Conservation (phyloP, 2,797 vertebrate genomes). For the Champsocephalus gunnari region DNA sequence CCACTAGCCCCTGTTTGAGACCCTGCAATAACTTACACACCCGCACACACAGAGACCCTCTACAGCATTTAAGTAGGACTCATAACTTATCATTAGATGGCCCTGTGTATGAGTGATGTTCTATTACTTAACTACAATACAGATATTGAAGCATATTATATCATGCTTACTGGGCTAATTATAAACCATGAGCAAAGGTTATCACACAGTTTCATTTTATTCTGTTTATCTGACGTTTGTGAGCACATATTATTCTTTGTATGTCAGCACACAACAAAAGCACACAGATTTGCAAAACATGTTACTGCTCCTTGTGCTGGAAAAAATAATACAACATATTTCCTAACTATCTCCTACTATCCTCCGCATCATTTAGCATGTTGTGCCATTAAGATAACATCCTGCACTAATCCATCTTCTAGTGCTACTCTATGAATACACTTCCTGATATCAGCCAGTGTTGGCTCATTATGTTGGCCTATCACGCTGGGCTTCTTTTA, state of each 20-base stretch:
- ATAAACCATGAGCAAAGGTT: slow-evolving; percentile 54
- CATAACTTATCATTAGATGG: slow-evolving; percentile 75
- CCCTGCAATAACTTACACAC: slow-evolving; percentile 61
- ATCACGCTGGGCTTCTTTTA: slow-evolving; percentile 68
- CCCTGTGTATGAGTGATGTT: slow-evolving; percentile 65
- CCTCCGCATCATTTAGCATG: slow-evolving; percentile 78
- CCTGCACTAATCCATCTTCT: slow-evolving; percentile 70
- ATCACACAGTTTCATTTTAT: slow-evolving; percentile 27
- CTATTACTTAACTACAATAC: slow-evolving; percentile 70
- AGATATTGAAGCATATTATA: slow-evolving; percentile 67
- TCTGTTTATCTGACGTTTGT: slow-evolving; percentile 42
- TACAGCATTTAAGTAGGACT: slow-evolving; percentile 60
- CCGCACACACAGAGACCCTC: slow-evolving; percentile 26
- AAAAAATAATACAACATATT: slow-evolving; percentile 56
- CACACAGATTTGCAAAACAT: slow-evolving; percentile 10
- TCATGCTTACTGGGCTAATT: slow-evolving; percentile 66
- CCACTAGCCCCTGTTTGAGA: slow-evolving; percentile 58
- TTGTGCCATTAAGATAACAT: slow-evolving; percentile 79
- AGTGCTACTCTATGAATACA: slow-evolving; percentile 74
- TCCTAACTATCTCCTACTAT: slow-evolving; percentile 47
- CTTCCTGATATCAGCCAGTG: slow-evolving; percentile 77
- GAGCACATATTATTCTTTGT: slow-evolving; percentile 29
- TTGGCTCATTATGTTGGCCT: slow-evolving; percentile 78
- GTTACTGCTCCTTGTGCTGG: slow-evolving; percentile 32
- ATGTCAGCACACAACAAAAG: slow-evolving; percentile 22